Evolutionary conservation across 2,797 vertebrate genomes (phyloP).

Genomic region (Crenichthys baileyi): DNA sequence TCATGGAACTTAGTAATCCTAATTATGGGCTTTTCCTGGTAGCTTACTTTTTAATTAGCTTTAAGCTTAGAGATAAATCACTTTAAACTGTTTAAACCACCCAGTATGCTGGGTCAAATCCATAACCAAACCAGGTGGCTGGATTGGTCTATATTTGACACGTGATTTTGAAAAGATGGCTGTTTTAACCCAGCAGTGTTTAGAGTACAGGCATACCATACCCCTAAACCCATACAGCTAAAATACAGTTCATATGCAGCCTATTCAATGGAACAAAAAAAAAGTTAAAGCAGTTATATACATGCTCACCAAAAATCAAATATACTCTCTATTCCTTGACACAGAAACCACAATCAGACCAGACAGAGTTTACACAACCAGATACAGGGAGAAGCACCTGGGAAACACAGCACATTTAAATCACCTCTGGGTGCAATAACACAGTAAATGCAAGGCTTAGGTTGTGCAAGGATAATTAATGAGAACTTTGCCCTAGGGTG

Average conservation of each 20-base stretch:
- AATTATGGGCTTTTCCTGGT: neutral
- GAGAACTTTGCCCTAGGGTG: conserved; percentile 53
- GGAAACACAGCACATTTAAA: neutral
- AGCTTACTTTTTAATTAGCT: neutral
- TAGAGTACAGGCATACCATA: neutral
- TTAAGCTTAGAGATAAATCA: neutral
- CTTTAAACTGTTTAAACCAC: neutral
- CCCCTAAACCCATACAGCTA: no score
- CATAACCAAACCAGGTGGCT: neutral
- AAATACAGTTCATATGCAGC: neutral
- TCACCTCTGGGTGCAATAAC: conserved; percentile 21
- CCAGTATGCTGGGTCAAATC: neutral
- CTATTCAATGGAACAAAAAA: neutral
- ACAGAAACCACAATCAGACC: neutral
- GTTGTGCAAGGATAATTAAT: conserved; percentile 51
- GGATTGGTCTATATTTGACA: neutral
- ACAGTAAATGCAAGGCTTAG: conserved; percentile 18
- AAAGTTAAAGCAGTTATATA: neutral
- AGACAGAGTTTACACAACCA: conserved; percentile 25
- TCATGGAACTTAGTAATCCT: neutral
- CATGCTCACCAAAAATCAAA: neutral
- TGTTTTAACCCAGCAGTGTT: neutral
- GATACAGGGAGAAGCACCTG: neutral
- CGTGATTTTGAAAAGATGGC: neutral
- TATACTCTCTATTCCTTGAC: neutral